Evolutionary conservation across 2,797 vertebrate species (phyloP), one percentile per base, ranked within the genome.

Genomic region (Silurus lanzhouensis): DNA sequence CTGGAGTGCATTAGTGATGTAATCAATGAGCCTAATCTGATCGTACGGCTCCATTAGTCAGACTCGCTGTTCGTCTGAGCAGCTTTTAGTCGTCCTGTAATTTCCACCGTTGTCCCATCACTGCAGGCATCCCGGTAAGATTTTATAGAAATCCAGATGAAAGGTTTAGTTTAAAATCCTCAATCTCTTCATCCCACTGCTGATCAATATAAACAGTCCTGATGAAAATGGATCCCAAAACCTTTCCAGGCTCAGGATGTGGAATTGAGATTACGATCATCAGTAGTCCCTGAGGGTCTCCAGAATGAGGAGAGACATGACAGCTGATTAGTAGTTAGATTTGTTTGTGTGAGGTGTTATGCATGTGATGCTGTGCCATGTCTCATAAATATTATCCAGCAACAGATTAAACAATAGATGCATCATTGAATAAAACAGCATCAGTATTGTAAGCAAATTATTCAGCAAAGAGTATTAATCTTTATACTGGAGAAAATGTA

Each of bases 1-100:
- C 44, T 82, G 77, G 44, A 55, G 83, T 63, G 75, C 80, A 82
- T 86, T 77, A 83, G 83, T 58, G 75, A 83, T 87, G 57, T 84
- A 84, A 89, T 89, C 89, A 89, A 80, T 89, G 15, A 64, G 17
- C 13, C 74, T 89, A 87, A 90, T 89, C 87, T 83, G 85, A 88
- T 87, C 67, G 19, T 66, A 6, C 66, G 44, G 83, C 83, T 87
- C 87, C 86, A 89, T 87, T 85, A 83, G 87, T 86, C 86, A 63
- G 80, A 83, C 84, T 87, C 76, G 14, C 79, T 27, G 67, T 12
- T 83, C 27, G 63, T 79, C 55, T 75, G 83, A 86, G 64, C 83
- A 68, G 76, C 57, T 82, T 63, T 72, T 57, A 78, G 46, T 27
- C 58, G 5, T 76, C 58, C 71, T 76, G 31, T 71, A 44, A 63